Evolutionary conservation across 1,140 invertebrate species (phyloP).

Genomic region (Anoplolepis gracilipes): DNA sequence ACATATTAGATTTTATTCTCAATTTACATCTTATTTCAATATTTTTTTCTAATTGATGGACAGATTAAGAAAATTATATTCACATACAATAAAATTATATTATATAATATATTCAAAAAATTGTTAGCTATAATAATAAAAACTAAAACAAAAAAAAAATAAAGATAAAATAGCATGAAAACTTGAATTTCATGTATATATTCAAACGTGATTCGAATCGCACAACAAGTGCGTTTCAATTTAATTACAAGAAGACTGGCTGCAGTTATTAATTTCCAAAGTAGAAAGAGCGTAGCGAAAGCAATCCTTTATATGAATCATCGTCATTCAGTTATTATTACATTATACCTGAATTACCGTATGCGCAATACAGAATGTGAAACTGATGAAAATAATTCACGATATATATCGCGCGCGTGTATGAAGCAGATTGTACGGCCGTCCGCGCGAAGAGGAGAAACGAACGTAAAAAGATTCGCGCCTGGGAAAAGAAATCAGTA

Average conservation of each 20-base stretch:
- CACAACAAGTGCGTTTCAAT: not conserved
- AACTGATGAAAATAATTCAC: constrained; percentile 35
- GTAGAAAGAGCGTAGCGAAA: constrained; percentile 48
- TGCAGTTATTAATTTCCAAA: constrained; percentile 21
- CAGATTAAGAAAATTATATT: no score
- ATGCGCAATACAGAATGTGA: constrained; percentile 28
- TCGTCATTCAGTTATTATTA: constrained; percentile 39
- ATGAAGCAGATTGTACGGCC: not conserved
- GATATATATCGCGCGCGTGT: constrained; percentile 30
- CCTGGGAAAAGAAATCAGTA: constrained; percentile 56
- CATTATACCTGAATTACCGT: constrained; percentile 31
- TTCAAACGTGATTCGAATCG: constrained; percentile 1
- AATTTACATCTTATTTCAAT: not conserved
- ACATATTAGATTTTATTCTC: not conserved
- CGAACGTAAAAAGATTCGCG: constrained; percentile 46
- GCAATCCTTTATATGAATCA: constrained; percentile 28
- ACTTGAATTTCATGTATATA: constrained; percentile 14
- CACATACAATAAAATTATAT: not conserved
- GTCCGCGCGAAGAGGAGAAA: constrained; percentile 15
- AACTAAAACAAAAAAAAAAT: no score
- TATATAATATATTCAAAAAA: not conserved
- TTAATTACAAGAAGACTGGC: constrained; percentile 26
- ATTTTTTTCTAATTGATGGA: not conserved
- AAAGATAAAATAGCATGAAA: not conserved
- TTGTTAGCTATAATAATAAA: not conserved